Percentiles rank a stretch among this genome's conserved stretches.
Conservation (phyloP, 2,113 vertebrate genomes). For the Cariama cristata region DNA sequence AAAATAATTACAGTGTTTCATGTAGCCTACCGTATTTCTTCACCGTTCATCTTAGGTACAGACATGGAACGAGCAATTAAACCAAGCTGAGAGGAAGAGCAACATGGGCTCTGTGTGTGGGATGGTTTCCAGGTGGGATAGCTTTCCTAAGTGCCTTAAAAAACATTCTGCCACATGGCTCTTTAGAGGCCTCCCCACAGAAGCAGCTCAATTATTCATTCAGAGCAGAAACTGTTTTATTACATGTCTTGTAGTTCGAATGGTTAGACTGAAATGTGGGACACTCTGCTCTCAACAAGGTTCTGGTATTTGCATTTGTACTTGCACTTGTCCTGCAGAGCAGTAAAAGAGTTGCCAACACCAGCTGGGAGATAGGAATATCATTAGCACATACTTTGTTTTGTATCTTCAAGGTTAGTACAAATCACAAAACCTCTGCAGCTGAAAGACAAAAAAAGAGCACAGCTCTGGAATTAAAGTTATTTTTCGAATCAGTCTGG, state of each 20-base stretch:
- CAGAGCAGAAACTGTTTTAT: conserved; percentile 67
- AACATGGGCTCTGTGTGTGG: conserved; percentile 44
- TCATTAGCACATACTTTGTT: conserved; percentile 73
- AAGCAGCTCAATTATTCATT: conserved; percentile 75
- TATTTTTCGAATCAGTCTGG: conserved; percentile 4
- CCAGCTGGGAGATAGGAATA: conserved; percentile 73
- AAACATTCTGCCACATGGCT: conserved; percentile 47
- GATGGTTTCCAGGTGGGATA: conserved; percentile 62
- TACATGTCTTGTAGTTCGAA: conserved; percentile 60
- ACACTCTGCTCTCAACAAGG: conserved; percentile 61
- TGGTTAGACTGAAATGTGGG: conserved; percentile 66
- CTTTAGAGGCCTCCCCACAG: conserved; percentile 63
- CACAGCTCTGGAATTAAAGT: conserved; percentile 3
- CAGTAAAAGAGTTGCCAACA: conserved; percentile 71
- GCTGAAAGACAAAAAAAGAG: conserved; percentile 1
- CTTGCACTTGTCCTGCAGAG: conserved; percentile 65
- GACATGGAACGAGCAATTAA: conserved; percentile 64
- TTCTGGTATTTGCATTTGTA: conserved; percentile 72
- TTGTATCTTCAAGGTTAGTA: conserved; percentile 71
- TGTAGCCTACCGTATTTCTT: background rate
- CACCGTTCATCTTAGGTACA: background rate
- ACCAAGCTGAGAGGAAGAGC: conserved; percentile 60
- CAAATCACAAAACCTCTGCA: conserved; percentile 63
- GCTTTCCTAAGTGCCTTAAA: conserved; percentile 61
- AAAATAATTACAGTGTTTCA: background rate